Evolutionary conservation across 2,888 invertebrate genomes (phyloP).

Genomic region (Lypha dubia): DNA sequence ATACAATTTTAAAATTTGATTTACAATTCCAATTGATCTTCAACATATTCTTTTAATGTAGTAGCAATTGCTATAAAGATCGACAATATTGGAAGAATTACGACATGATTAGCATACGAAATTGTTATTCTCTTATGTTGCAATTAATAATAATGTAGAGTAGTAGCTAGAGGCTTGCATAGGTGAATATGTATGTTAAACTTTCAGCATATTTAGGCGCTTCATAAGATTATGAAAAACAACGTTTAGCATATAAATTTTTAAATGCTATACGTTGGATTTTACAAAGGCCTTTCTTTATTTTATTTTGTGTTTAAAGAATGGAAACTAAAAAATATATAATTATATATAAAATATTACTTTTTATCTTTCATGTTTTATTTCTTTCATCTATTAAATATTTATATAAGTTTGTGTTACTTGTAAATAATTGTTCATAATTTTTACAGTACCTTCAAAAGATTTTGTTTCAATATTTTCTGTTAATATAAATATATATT

Average conservation of each 20-base stretch:
- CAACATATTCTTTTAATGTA: background rate
- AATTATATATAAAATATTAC: constrained; percentile 66
- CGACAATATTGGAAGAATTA: too few species aligned
- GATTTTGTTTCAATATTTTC: constrained; percentile 33
- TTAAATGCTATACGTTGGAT: background rate
- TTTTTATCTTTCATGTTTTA: constrained; percentile 33
- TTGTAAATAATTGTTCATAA: constrained; percentile 71
- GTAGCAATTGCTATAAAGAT: constrained; percentile 21
- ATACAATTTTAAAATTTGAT: constrained; percentile 42
- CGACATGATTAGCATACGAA: background rate
- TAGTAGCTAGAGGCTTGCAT: constrained; percentile 38
- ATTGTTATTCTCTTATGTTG: constrained; percentile 6
- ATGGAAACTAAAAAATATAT: constrained; percentile 59
- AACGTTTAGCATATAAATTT: background rate
- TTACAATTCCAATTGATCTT: constrained; percentile 21
- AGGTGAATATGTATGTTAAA: constrained; percentile 8
- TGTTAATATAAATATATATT: constrained; percentile 23
- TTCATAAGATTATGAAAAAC: background rate
- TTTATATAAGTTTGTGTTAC: constrained; percentile 46
- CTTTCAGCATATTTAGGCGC: constrained; percentile 15
- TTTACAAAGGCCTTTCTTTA: background rate
- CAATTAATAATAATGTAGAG: constrained; percentile 13
- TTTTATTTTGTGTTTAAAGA: constrained; percentile 18
- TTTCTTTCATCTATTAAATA: constrained; percentile 42
- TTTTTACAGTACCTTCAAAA: constrained; percentile 61